phyloP scores from a whole-genome alignment of 2,888 invertebrate genomes.

The Elmis aenea region DNA sequence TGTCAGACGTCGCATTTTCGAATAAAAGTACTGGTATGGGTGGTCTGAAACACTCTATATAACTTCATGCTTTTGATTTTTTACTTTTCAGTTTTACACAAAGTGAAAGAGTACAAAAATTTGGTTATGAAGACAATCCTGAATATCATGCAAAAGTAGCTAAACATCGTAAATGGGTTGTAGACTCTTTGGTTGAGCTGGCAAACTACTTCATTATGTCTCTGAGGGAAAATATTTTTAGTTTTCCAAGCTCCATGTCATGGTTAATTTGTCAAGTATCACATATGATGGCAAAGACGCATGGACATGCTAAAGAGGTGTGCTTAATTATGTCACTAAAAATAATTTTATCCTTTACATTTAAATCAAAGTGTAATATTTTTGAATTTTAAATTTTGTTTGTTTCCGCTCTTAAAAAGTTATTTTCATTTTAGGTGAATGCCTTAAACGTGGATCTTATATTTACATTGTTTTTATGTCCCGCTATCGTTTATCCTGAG shows the following conservation, averaged over 20 bases:
- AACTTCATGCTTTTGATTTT: too few relatives aligned
- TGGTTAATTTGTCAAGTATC: conserved; percentile 89
- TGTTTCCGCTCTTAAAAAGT: neutral
- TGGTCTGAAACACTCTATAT: too few relatives aligned
- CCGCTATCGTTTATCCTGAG: conserved; percentile 94
- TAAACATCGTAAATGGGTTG: conserved; percentile 73
- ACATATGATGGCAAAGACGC: conserved; percentile 58
- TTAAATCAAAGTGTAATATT: too few relatives aligned
- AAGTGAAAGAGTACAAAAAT: conserved; percentile 57
- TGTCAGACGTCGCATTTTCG: too few relatives aligned
- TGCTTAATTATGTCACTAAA: conserved; percentile 6
- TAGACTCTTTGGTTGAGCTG: conserved; percentile 72
- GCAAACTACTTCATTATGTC: conserved; percentile 78
- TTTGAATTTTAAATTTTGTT: too few relatives aligned
- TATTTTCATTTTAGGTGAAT: conserved; percentile 40
- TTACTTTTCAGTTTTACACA: conserved; percentile 49
- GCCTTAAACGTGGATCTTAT: conserved; percentile 87
- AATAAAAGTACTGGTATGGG: too few relatives aligned
- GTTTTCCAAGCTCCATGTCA: conserved; percentile 83
- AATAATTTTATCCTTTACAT: neutral
- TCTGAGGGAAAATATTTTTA: conserved; percentile 77
- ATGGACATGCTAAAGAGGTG: conserved; percentile 53
- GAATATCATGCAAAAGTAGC: conserved; percentile 69
- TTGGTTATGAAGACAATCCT: conserved; percentile 69
- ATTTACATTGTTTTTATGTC: conserved; percentile 90